phyloP scores from a whole-genome alignment of 2,113 vertebrate genomes.

The Cryptotis parvus region DNA sequence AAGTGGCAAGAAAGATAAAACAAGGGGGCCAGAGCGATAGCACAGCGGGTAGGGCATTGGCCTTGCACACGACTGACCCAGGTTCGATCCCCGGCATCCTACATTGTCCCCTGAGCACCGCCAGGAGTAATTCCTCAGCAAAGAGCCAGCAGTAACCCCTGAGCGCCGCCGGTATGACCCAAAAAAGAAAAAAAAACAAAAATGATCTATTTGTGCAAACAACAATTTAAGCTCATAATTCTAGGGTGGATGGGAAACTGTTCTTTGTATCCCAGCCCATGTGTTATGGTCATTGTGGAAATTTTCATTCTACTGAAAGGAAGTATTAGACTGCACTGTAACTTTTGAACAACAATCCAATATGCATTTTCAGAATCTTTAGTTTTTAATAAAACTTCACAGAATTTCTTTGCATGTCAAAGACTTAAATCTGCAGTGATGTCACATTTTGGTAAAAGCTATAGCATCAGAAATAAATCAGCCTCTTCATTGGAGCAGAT shows the following conservation, averaged over 20 bases:
- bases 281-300: not conserved
- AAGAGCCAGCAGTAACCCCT: too few species aligned
- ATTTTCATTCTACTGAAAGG: not conserved
- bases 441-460: constrained; percentile 74
- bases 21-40: not conserved
- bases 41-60: too few species aligned
- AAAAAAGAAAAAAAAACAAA: too few species aligned
- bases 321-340: constrained; percentile 13
- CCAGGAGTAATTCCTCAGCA: too few species aligned
- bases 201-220: not conserved
- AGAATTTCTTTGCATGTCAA: constrained; percentile 72
- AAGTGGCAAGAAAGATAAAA: not conserved
- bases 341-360: constrained; percentile 26
- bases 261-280: constrained; percentile 15
- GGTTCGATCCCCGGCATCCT: too few species aligned
- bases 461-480: constrained; percentile 79
- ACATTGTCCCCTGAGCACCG: too few species aligned
- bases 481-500: constrained; percentile 76
- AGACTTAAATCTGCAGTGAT: constrained; percentile 60
- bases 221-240: not conserved
- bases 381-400: constrained; percentile 67
- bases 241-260: not conserved
- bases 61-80: too few species aligned
- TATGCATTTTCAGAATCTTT: constrained; percentile 36
- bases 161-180: too few species aligned